These are phyloP conservation scores for Venustaconcha ellipsiformis DNA, from an alignment of 1,140 invertebrate genomes.

Conservation along the genomic window DNA sequence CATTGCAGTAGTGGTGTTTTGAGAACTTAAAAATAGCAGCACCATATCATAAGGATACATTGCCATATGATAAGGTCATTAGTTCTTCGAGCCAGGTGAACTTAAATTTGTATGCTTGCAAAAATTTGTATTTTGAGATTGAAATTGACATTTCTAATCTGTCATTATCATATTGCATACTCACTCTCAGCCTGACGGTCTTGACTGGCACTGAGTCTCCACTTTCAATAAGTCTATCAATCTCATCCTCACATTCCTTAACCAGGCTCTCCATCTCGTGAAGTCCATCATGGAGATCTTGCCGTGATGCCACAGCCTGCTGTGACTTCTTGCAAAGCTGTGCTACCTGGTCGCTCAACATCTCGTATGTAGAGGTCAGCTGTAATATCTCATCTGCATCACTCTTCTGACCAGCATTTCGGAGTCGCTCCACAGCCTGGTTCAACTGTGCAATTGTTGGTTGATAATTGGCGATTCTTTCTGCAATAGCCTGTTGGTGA, in stretches of 20 bases:
- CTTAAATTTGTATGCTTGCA: neutral
- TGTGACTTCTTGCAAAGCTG: slow-evolving; percentile 68
- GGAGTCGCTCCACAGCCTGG: slow-evolving; percentile 43
- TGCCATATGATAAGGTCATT: too few relatives aligned
- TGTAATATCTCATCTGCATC: slow-evolving; percentile 73
- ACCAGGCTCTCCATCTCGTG: slow-evolving; percentile 90
- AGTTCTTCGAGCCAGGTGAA: too few relatives aligned
- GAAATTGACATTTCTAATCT: too few relatives aligned
- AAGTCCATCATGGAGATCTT: slow-evolving; percentile 88
- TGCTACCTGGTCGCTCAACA: slow-evolving; percentile 79
- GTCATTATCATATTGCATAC: neutral
- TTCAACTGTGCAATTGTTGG: slow-evolving; percentile 49
- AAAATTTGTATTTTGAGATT: too few relatives aligned
- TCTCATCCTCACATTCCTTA: slow-evolving; percentile 86
- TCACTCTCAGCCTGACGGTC: slow-evolving; percentile 81
- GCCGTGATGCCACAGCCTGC: slow-evolving; percentile 82
- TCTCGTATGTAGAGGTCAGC: slow-evolving; percentile 81
- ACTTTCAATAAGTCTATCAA: slow-evolving; percentile 85
- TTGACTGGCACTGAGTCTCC: slow-evolving; percentile 86
- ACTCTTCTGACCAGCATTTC: slow-evolving; percentile 44
- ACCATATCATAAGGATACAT: too few relatives aligned
- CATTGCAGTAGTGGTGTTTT: too few relatives aligned
- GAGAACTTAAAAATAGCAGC: too few relatives aligned
- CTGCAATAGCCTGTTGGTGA: slow-evolving; percentile 41
- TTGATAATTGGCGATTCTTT: slow-evolving; percentile 47